A percentile compares a stretch with the other conserved stretches of the same genome.
Evolutionary conservation across 2,113 vertebrate genomes (phyloP).

Genomic region (Vimba vimba): DNA sequence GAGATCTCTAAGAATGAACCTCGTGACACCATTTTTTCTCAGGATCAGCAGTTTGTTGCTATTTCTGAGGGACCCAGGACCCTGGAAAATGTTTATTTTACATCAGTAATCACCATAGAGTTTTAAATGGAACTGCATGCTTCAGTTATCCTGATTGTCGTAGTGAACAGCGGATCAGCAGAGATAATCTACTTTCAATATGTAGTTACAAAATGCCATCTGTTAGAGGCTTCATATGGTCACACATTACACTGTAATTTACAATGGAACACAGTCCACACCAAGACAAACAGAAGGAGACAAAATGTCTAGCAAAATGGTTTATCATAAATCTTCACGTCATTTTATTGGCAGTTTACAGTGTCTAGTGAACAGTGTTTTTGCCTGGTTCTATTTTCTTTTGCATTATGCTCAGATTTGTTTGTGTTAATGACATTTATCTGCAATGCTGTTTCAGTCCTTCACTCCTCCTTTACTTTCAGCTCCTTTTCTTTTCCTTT

Average conservation of each 20-base stretch:
- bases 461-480: background rate
- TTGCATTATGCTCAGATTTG: background rate
- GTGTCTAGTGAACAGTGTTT: background rate
- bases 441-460: background rate
- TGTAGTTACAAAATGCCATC: conserved; percentile 79
- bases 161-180: conserved; percentile 77
- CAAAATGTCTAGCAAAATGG: background rate
- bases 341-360: background rate
- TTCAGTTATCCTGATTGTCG: conserved; percentile 62
- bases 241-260: conserved; percentile 4
- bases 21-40: background rate
- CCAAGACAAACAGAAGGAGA: conserved; percentile 28
- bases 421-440: background rate
- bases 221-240: conserved; percentile 59
- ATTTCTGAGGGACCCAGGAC: background rate
- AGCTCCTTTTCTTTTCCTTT: conserved; percentile 11
- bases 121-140: background rate
- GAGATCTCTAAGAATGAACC: background rate
- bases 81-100: conserved; percentile 22
- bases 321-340: background rate
- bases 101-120: conserved; percentile 37
- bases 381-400: background rate
- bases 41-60: background rate
- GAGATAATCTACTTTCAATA: conserved; percentile 77
- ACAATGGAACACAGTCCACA: conserved; percentile 12